phyloP scores from a whole-genome alignment of 2,797 vertebrate genomes.

The Protosalanx chinensis region DNA sequence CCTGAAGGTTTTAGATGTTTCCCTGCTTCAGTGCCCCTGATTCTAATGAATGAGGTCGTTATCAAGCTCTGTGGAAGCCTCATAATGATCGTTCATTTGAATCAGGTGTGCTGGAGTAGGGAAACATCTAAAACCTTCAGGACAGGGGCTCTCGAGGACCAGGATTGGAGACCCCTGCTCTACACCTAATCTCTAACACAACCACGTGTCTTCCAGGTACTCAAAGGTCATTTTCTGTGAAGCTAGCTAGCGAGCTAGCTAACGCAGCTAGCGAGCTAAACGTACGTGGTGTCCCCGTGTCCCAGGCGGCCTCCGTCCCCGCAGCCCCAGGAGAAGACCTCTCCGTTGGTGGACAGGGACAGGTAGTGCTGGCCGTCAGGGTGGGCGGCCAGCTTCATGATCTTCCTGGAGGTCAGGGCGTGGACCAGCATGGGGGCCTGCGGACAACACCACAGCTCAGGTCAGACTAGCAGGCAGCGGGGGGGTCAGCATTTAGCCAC shows the following conservation, averaged over 20 bases:
- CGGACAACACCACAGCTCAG: constrained; percentile 1
- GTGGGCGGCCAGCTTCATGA: constrained; percentile 92
- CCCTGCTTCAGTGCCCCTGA: too few species aligned
- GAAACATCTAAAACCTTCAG: too few species aligned
- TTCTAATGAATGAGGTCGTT: too few species aligned
- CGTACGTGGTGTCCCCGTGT: constrained; percentile 96
- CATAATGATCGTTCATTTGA: too few species aligned
- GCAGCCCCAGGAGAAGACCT: constrained; percentile 98
- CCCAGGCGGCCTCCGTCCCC: constrained; percentile 96
- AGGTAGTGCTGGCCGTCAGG: constrained; percentile 96
- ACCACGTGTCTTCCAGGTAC: too few species aligned
- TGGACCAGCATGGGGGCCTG: constrained; percentile 92
- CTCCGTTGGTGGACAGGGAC: constrained; percentile 89
- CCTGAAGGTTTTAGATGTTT: too few species aligned
- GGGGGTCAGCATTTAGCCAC: background rate
- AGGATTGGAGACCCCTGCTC: too few species aligned
- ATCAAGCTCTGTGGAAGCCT: too few species aligned
- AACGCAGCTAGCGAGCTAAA: background rate
- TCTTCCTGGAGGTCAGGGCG: constrained; percentile 87
- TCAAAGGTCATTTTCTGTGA: too few species aligned
- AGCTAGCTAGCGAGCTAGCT: background rate
- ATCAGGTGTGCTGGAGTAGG: too few species aligned
- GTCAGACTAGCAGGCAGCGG: background rate
- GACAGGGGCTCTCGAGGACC: too few species aligned
- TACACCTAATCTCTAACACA: too few species aligned